Base-by-base conservation (phyloP, 1,140 invertebrate genomes). In the Bombus soroeensis region DNA sequence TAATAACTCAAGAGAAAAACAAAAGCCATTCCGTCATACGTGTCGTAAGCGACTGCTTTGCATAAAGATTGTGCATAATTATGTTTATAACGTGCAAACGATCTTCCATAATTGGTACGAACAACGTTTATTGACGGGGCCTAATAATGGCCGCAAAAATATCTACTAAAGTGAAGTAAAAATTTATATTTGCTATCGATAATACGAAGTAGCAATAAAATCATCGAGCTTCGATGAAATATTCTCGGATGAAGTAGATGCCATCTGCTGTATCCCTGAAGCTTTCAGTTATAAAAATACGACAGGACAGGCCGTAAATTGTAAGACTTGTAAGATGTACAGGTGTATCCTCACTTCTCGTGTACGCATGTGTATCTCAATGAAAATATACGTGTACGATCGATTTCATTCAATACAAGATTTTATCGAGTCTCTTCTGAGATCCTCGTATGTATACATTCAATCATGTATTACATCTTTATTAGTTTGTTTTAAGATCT, bases 211-310 rank as follows among this genome's bases (percentile, higher is more conserved):
- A 37, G 3, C 13, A 22, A 28, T 70, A 8, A n/a, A 4, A 37
- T 70, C 12, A 41, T 74, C 43, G n/a, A 53, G 18, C 13, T 41
- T 72, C 1, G 1, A 8, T 9, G 53, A 80, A 83, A 41, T 12
- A 28, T 39, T 53, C n/a, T 79, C 28, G 18, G 22, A 66, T 43
- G 41, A 53, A 74, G 41, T 57, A 28, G 28, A 59, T 28, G 57
- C 3, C 25, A 25, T 28, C 9, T 25, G 57, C 22, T 59, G 9
- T 28, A 76, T 37, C 75, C 72, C 59, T 84, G 72, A 85, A 76
- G n/a, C 73, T 62, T 73, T 53, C 66, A 37, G 82, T 62, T 28
- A n/a, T 70, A 84, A 85, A 80, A 85, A 43, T 81, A 82, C 73
- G 64, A 74, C 39, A 13, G 18, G 68, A 73, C 32, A 34, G 18